Conservation (phyloP, 2,113 vertebrate species). For the Mola mola region DNA sequence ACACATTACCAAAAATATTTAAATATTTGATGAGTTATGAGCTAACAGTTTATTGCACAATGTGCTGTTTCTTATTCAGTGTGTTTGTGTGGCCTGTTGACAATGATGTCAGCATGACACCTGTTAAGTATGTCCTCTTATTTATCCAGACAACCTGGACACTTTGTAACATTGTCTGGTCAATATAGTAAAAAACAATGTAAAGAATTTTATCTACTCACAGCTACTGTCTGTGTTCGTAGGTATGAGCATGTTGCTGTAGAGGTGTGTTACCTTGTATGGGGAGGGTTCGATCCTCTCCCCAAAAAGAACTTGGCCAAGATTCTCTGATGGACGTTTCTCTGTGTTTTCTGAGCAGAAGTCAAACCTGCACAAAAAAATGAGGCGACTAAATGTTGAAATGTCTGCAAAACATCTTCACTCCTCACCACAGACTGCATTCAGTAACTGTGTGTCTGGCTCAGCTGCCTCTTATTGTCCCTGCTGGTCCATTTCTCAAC, state of each 20-base stretch:
- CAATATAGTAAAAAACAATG: too few species aligned
- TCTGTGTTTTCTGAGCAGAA: slow-evolving; percentile 86
- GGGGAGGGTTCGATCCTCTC: slow-evolving; percentile 94
- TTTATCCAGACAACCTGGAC: too few species aligned
- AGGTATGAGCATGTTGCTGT: neutral
- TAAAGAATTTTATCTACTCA: too few species aligned
- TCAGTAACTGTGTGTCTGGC: neutral
- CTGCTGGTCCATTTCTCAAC: too few species aligned
- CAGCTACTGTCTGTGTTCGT: neutral
- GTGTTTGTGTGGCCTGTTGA: neutral
- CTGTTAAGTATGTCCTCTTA: neutral
- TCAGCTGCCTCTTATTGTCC: too few species aligned
- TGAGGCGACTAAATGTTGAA: neutral
- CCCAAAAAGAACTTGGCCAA: slow-evolving; percentile 93
- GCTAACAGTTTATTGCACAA: too few species aligned
- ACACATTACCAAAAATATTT: too few species aligned
- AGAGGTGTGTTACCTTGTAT: slow-evolving; percentile 84
- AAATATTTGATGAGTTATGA: too few species aligned
- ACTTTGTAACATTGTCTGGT: too few species aligned
- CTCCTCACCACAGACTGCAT: neutral
- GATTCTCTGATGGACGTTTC: slow-evolving; percentile 93
- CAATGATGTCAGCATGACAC: neutral
- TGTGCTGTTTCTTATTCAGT: too few species aligned
- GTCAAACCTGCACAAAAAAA: slow-evolving; percentile 85
- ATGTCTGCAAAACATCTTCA: neutral